phyloP scores from a whole-genome alignment of 2,113 vertebrate species.

The Daboia siamensis region DNA sequence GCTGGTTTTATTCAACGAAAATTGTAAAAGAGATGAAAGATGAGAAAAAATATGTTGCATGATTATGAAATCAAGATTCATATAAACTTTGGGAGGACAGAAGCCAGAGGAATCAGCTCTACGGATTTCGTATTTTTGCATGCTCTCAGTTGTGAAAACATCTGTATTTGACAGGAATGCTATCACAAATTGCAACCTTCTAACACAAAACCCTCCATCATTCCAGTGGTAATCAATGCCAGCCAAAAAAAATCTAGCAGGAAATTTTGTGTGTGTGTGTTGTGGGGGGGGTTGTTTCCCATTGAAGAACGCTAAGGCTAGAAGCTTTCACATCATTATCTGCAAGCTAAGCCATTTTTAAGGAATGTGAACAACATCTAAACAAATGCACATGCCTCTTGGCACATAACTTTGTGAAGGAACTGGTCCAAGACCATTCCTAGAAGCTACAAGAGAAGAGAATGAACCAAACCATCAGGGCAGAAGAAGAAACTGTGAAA shows the following conservation, averaged over 20 bases:
- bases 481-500: neutral
- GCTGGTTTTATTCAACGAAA: neutral
- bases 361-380: neutral
- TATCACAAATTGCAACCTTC: neutral
- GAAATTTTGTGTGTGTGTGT: fast-evolving
- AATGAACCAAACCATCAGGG: neutral
- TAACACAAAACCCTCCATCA: neutral
- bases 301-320: neutral
- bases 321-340: neutral
- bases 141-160: neutral
- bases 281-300: fast-evolving
- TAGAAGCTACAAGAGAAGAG: neutral
- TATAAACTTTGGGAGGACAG: neutral
- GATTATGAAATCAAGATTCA: neutral
- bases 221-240: neutral
- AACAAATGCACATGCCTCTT: neutral
- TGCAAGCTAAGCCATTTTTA: neutral
- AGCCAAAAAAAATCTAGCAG: neutral
- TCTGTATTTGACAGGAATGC: neutral
- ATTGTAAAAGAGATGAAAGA: neutral
- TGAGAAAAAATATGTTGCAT: neutral
- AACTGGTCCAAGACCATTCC: neutral
- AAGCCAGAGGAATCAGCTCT: neutral
- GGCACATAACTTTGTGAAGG: neutral
- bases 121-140: neutral